Base-by-base conservation (phyloP, 2,113 vertebrate species). In the Campylorhamphus procurvoides region DNA sequence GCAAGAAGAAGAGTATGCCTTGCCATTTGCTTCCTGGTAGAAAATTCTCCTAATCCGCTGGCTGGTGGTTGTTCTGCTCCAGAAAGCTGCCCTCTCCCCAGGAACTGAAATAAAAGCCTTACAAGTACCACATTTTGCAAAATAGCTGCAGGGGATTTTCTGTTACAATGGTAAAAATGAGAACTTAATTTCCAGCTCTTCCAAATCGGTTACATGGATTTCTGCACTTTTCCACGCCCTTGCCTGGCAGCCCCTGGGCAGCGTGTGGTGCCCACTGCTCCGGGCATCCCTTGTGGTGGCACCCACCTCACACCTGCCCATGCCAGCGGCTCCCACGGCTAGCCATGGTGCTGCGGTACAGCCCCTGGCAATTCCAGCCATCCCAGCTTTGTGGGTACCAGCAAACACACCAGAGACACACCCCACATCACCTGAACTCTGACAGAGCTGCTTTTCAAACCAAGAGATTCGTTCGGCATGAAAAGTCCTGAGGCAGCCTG, bases 311-410 rank as follows among this genome's bases (percentile, higher is more conserved):
- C 7, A 0, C 24, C 47, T 35, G 35, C 50, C 40, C 27, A 19
- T 39, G n/a, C 31, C 35, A 35, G 49, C 0, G 1, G 52, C 42
- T 52, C 37, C 28, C 40, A 0, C 8, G 64, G 33, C 52, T 58
- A 46, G 56, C 2, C 1, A 4, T 18, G 52, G 18, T 10, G 11
- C 11, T 28, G 47, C 8, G 29, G 33, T 69, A 50, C 31, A 8
- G 5, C 35, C 17, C 27, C 39, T 18, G 25, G 23, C 29, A 53
- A 55, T 25, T 49, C 55, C 40, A 27, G 35, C 40, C 25, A 25
- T n/a, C 39, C 37, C 14, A 2, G 4, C 8, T 42, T 40, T n/a
- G 4, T 13, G 46, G 46, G 44, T 46, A 46, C 0, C 4, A 53
- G 55, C 44, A 79, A 50, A 64, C 18, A 59, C 31, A 15, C 18